Conservation (phyloP, 2,888 invertebrate species). For the Alloscopus bannaensis region DNA sequence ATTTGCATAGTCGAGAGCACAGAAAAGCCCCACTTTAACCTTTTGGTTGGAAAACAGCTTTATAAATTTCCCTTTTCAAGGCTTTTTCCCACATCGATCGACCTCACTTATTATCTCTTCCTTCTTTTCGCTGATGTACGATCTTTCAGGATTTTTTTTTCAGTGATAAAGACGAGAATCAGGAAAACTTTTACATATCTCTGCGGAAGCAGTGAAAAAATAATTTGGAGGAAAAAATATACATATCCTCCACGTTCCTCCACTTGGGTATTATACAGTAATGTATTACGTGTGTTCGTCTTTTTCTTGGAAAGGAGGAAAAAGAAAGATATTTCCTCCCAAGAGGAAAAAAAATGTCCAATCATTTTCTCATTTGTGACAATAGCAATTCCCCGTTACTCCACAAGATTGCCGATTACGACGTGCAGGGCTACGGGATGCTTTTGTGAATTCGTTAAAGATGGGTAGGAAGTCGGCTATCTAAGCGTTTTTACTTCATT, state of each 20-base stretch:
- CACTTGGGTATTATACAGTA: too few relatives aligned
- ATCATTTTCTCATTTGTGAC: slow-evolving; percentile 42
- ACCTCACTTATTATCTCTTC: slow-evolving; percentile 8
- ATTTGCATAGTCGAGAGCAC: slow-evolving; percentile 19
- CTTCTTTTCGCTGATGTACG: not conserved
- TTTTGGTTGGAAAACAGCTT: not conserved
- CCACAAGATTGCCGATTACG: slow-evolving; percentile 32
- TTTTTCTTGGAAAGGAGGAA: too few relatives aligned
- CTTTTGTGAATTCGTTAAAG: too few relatives aligned
- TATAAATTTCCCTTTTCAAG: not conserved
- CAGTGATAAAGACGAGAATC: not conserved
- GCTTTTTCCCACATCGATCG: not conserved
- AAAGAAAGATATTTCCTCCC: too few relatives aligned
- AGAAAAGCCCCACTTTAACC: not conserved
- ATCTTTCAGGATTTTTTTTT: slow-evolving; percentile 5
- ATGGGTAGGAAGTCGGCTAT: too few relatives aligned
- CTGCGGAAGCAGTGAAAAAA: not conserved
- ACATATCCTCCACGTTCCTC: too few relatives aligned
- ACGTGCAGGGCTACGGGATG: too few relatives aligned
- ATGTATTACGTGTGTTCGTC: too few relatives aligned
- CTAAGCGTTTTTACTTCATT: slow-evolving; percentile 38
- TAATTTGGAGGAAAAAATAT: slow-evolving; percentile 14
- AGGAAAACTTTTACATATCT: not conserved
- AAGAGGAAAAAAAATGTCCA: slow-evolving; percentile 14
- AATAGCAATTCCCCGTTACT: slow-evolving; percentile 34